Evolutionary conservation across 2,797 vertebrate species (phyloP), one percentile per base, ranked within the genome.

Genomic region (Dicrostonyx torquatus): DNA sequence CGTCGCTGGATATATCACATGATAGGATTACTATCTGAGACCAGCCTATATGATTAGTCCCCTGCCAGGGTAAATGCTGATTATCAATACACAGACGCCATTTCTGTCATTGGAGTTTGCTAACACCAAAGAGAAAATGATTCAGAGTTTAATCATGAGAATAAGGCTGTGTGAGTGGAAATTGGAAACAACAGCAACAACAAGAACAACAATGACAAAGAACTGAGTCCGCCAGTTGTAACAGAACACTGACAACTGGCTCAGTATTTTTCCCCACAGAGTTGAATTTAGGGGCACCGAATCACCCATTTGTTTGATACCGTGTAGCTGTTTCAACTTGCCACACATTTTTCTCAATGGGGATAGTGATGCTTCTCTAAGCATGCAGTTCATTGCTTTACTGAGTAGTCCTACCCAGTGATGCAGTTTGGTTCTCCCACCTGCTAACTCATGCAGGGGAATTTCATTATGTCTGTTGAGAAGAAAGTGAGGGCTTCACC

Each of bases 91-190:
- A 95, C 93, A 96, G 94, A 96, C 95, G 91, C 79, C 92, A 94
- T 80, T 96, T 96, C 89, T 95, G 94, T 82, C 90, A 94, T 50
- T 97, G 94, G 92, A 96, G 96, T 97, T 93, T 96, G 89, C 79
- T 64, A 96, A 97, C 93, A 96, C 79, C 92, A 79, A 94, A 94
- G 94, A 96, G 92, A 95, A 97, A 94, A 96, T 88, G 95, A 97
- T 91, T 96, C 89, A 45, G 94, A 93, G 87, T 96, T 96, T 91
- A 93, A 93, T 80, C 78, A 94, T 94, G 89, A 96, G 90, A 97
- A 96, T 95, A 97, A 96, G 95, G 92, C 89, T 97, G 95, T 96
- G 93, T 9, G 8, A 94, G 80, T 95, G 60, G 87, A 91, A 93
- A 96, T 89, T 91, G 68, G 72, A 78, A 95, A 96, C 90, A 91